Evolutionary conservation across 2,113 vertebrate species (phyloP).

Genomic region (Phainopepla nitens): DNA sequence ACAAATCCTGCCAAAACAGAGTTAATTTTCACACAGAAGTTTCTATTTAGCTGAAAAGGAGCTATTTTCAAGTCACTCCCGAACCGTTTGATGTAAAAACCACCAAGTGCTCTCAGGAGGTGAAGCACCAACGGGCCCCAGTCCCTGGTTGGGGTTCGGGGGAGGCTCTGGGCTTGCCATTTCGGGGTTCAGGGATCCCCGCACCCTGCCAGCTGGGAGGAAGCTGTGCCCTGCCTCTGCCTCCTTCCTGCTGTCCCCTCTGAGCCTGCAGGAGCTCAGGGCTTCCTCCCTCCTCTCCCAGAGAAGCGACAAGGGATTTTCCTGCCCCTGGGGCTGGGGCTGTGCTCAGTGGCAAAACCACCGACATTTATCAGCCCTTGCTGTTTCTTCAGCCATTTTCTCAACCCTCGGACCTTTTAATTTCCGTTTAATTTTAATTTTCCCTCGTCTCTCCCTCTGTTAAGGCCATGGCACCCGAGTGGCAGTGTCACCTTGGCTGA

Average conservation of each 20-base stretch:
- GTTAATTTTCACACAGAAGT: accelerated
- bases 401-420: background rate
- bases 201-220: background rate
- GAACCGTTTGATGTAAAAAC: background rate
- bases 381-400: background rate
- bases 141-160: background rate
- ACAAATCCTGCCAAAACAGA: accelerated
- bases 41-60: background rate
- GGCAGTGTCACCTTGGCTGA: background rate
- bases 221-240: background rate
- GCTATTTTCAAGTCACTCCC: background rate
- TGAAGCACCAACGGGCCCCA: accelerated
- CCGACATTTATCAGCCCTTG: background rate
- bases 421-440: background rate
- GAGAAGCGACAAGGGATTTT: background rate
- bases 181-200: background rate
- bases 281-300: background rate
- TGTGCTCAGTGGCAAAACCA: background rate
- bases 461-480: background rate
- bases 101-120: background rate
- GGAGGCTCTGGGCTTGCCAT: background rate
- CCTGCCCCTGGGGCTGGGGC: background rate
- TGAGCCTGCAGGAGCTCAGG: background rate
- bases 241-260: background rate
- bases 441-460: background rate